phyloP scores from a whole-genome alignment of 1,140 invertebrate species.

The Drosophila parabipectinata region DNA sequence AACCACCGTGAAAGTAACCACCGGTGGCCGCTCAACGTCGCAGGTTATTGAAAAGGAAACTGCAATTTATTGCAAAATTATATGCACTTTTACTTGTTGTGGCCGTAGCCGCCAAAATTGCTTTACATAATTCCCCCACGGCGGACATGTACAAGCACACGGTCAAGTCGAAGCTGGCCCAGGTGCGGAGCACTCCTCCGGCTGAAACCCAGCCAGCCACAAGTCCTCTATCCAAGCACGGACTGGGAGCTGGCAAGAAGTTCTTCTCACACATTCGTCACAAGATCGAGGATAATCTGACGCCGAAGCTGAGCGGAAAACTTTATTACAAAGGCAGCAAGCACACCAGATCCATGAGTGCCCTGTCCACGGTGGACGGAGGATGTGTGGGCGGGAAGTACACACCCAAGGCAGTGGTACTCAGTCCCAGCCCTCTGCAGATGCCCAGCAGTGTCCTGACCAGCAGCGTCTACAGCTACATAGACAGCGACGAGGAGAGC shows the following conservation, averaged over 20 bases:
- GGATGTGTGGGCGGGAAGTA: constrained; percentile 76
- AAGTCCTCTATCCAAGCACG: constrained; percentile 12
- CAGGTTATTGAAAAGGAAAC: constrained; percentile 70
- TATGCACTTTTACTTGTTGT: constrained; percentile 73
- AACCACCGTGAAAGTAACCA: constrained; percentile 4
- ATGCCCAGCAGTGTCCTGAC: constrained; percentile 4
- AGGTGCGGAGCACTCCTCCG: constrained; percentile 57
- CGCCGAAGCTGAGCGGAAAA: constrained; percentile 71
- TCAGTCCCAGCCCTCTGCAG: neutral
- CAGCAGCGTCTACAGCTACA: constrained; percentile 51
- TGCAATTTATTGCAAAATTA: constrained; percentile 58
- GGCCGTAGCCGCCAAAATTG: constrained; percentile 22
- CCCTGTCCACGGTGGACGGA: constrained; percentile 52
- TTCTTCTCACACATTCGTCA: constrained; percentile 79
- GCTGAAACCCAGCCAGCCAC: constrained; percentile 23
- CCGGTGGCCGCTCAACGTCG: constrained; percentile 37
- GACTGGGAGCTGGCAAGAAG: constrained; percentile 67
- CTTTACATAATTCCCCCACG: constrained; percentile 38
- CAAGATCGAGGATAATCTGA: constrained; percentile 81
- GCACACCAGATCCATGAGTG: constrained; percentile 75
- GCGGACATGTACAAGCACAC: constrained; percentile 72
- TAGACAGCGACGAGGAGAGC: constrained; percentile 75
- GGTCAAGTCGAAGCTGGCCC: constrained; percentile 68
- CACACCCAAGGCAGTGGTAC: constrained; percentile 47
- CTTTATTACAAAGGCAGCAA: constrained; percentile 75